These are phyloP conservation scores for Augochlorella aurata DNA, from an alignment of 2,888 invertebrate genomes.

Conservation along the genomic window DNA sequence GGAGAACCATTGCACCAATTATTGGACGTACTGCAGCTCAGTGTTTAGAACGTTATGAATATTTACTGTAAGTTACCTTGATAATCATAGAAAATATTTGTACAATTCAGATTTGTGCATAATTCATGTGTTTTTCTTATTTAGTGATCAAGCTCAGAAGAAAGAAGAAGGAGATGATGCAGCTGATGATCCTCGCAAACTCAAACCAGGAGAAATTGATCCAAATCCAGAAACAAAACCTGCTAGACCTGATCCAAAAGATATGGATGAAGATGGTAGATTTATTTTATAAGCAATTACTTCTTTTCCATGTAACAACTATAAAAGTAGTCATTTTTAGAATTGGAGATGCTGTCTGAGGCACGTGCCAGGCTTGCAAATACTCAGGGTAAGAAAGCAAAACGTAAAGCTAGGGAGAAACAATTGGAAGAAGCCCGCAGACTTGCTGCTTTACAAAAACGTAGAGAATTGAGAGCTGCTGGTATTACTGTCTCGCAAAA, in stretches of 20 bases:
- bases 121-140: neutral
- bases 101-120: neutral
- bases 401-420: constrained; percentile 97
- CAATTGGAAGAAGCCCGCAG: constrained; percentile 98
- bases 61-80: constrained; percentile 89
- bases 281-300: constrained; percentile 6
- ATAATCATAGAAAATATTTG: neutral
- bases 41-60: constrained; percentile 98
- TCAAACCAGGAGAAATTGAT: constrained; percentile 99
- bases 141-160: constrained; percentile 97
- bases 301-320: constrained; percentile 7
- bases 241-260: constrained; percentile 98
- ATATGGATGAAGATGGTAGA: constrained; percentile 99
- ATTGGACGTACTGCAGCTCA: constrained; percentile 99
- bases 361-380: constrained; percentile 99
- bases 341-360: constrained; percentile 99
- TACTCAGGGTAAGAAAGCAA: constrained; percentile 97
- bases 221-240: constrained; percentile 99
- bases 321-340: constrained; percentile 81
- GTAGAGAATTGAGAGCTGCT: constrained; percentile 98
- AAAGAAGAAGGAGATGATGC: constrained; percentile 97
- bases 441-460: constrained; percentile 97
- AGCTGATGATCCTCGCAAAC: constrained; percentile 96
- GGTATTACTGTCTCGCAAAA: constrained; percentile 90
- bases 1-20: constrained; percentile 99